Conservation (phyloP, 2,888 invertebrate species). For the Campopleginae sp. region DNA sequence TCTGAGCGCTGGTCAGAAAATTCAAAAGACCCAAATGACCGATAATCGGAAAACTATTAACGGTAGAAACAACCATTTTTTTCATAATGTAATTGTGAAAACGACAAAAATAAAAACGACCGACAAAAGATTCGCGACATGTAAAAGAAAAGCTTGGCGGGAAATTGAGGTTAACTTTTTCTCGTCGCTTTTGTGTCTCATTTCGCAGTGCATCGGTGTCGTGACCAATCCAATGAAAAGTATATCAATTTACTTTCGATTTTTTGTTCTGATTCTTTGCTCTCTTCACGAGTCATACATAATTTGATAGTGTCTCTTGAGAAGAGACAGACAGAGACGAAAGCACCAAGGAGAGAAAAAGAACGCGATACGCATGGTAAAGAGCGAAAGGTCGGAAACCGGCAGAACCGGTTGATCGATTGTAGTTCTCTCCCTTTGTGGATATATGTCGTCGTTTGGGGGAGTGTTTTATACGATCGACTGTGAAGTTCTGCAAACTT, state of each 20-base stretch:
- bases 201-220: neutral
- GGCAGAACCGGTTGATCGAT: slow-evolving; percentile 67
- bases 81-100: too few species aligned
- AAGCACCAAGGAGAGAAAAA: slow-evolving; percentile 4
- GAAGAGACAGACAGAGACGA: neutral
- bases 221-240: slow-evolving; percentile 44
- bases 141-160: neutral
- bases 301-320: slow-evolving; percentile 4
- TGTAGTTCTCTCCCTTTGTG: slow-evolving; percentile 21
- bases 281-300: neutral
- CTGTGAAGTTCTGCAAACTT: slow-evolving; percentile 34
- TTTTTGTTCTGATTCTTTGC: slow-evolving; percentile 1
- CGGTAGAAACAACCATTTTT: neutral
- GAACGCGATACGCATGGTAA: slow-evolving; percentile 54
- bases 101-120: neutral
- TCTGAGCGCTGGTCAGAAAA: neutral
- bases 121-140: neutral
- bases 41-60: neutral
- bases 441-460: slow-evolving; percentile 12
- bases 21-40: neutral
- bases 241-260: slow-evolving; percentile 41
- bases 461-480: slow-evolving; percentile 8
- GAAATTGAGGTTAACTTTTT: slow-evolving; percentile 35
- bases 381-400: slow-evolving; percentile 62
- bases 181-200: neutral